These are phyloP conservation scores for Tragelaphus strepsiceros DNA, from an alignment of 2,113 vertebrate species.

Conservation along the genomic window DNA sequence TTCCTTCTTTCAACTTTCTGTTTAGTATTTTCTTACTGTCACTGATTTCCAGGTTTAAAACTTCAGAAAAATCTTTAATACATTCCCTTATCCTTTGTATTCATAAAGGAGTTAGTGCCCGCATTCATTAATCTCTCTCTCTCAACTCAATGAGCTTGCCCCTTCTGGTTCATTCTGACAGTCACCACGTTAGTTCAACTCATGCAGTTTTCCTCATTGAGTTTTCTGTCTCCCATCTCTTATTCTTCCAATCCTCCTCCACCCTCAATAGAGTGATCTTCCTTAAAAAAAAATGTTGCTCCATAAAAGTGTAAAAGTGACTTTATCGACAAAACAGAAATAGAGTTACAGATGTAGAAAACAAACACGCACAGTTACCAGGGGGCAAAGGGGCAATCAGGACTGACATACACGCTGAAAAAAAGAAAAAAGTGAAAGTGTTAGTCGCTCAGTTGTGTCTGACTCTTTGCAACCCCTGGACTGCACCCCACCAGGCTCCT, in stretches of 20 bases:
- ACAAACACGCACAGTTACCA: not conserved
- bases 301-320: not conserved
- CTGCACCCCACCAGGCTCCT: not conserved
- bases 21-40: not conserved
- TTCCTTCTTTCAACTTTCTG: not conserved
- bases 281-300: not conserved
- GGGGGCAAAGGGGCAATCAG: not conserved
- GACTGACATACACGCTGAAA: not conserved
- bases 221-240: not conserved
- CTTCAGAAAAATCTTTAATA: not conserved
- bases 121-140: not conserved
- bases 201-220: not conserved
- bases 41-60: not conserved
- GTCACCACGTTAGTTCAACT: not conserved
- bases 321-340: not conserved
- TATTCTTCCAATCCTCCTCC: not conserved
- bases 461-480: not conserved
- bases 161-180: not conserved
- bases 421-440: not conserved
- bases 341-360: not conserved
- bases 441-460: not conserved
- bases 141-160: not conserved
- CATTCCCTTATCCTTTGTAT: not conserved
- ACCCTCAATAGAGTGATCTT: not conserved
- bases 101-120: not conserved